Evolutionary conservation across 2,797 vertebrate species (phyloP).

Genomic region (Spinibarbus caldwelli): DNA sequence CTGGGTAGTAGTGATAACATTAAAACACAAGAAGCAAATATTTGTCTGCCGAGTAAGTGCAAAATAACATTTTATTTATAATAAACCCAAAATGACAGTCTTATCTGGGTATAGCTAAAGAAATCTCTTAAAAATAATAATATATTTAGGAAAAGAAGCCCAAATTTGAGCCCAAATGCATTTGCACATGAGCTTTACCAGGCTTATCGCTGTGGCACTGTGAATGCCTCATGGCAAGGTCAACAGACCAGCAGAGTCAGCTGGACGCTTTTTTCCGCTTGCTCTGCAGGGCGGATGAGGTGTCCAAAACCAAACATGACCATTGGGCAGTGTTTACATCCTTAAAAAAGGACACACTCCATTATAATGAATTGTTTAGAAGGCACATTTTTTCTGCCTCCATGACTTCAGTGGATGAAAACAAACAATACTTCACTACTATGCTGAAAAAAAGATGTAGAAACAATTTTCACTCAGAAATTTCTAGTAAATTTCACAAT

Average conservation of each 20-base stretch:
- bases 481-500: background rate
- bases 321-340: slow-evolving; percentile 45
- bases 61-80: background rate
- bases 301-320: slow-evolving; percentile 52
- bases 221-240: slow-evolving; percentile 54
- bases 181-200: slow-evolving; percentile 19
- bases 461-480: background rate
- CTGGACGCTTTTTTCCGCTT: slow-evolving; percentile 34
- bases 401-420: slow-evolving; percentile 10
- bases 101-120: background rate
- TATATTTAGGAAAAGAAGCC: background rate
- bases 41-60: background rate
- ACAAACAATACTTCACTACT: background rate
- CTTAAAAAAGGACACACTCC: slow-evolving; percentile 32
- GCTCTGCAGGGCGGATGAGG: slow-evolving; percentile 39
- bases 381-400: slow-evolving; percentile 49
- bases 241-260: slow-evolving; percentile 47
- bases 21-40: background rate
- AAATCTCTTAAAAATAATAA: background rate
- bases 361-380: slow-evolving; percentile 41
- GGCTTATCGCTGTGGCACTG: slow-evolving; percentile 7
- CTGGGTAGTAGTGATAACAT: background rate
- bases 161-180: background rate
- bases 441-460: background rate
- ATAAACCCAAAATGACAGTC: background rate